phyloP scores from a whole-genome alignment of 1,140 invertebrate species.

The Cataglyphis hispanica region DNA sequence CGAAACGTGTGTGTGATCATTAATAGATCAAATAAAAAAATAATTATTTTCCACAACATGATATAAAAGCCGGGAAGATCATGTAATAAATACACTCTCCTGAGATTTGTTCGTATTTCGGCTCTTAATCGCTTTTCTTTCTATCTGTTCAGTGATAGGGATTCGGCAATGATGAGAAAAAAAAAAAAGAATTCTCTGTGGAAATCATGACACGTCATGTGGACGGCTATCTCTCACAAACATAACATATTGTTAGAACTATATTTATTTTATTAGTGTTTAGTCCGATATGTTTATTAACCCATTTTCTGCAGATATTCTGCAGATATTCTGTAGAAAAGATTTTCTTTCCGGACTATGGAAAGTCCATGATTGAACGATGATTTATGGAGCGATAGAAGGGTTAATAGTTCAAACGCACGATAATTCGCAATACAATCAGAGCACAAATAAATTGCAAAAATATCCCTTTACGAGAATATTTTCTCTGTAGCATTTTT shows the following conservation, averaged over 20 bases:
- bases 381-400: not conserved
- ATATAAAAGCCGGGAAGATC: not conserved
- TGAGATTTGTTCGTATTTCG: not conserved
- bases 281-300: not conserved
- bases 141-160: constrained; percentile 19
- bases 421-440: constrained; percentile 1
- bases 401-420: not conserved
- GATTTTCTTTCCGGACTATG: not conserved
- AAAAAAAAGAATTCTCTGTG: not conserved
- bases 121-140: constrained; percentile 38
- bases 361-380: not conserved
- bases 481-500: not conserved
- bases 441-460: not conserved
- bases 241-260: not conserved
- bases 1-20: not conserved
- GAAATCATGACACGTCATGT: constrained; percentile 5
- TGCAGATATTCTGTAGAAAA: no score
- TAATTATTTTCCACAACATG: constrained; percentile 38
- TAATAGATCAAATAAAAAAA: constrained; percentile 15
- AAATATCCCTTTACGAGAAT: not conserved
- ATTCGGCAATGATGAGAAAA: not conserved
- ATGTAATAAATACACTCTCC: constrained; percentile 45
- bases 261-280: not conserved
- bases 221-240: not conserved
- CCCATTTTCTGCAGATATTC: constrained; percentile 2